Evolutionary conservation across 2,888 invertebrate species (phyloP), one percentile per base, ranked within the genome.

Genomic region (Acleris holmiana): DNA sequence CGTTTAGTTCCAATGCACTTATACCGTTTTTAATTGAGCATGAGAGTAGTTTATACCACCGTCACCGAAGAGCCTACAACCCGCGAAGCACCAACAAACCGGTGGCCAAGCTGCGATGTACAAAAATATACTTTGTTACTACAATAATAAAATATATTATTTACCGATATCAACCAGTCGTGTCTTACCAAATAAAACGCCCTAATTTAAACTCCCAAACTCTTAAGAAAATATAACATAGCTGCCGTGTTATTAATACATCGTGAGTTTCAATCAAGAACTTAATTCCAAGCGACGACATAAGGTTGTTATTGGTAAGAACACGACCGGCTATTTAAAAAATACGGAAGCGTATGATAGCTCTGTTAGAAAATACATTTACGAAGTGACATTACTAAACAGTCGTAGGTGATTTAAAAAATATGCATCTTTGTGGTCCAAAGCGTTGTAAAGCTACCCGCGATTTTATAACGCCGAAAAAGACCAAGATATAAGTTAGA

Each of bases 11-110:
- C 41, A n/a, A 41, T 47, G 7, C 18, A 47, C 47, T 17, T 47
- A 47, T 7, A 17, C 47, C 19, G 8, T 18, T 47, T 18, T 10
- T 29, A 29, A 10, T 10, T 29, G 0, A 47, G 8, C 18, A 47
- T 6, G 47, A 17, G 17, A n/a, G 54, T 21, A n/a, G 54, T 21
- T 40, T 15, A 8, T 41, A 55, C 54, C 54, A 49, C 62, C 56
- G 54, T 50, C 58, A 58, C 57, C 54, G 46, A 55, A 29, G 29
- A 29, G 8, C 51, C 51, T 44, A n/a, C 57, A 51, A 63, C 63
- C 48, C 54, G 41, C 41, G 59, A 88, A 91, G 91, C 91, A 91
- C 91, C 91, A 89, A 76, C 80, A 79, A 77, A 78, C 88, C 90
- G 91, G 89, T 88, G 90, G 90, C 83, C 90, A 82, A 80, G 84